Percentiles rank a stretch among this genome's conserved stretches.
Conservation (phyloP, 2,113 vertebrate species). For the Bos javanicus region DNA sequence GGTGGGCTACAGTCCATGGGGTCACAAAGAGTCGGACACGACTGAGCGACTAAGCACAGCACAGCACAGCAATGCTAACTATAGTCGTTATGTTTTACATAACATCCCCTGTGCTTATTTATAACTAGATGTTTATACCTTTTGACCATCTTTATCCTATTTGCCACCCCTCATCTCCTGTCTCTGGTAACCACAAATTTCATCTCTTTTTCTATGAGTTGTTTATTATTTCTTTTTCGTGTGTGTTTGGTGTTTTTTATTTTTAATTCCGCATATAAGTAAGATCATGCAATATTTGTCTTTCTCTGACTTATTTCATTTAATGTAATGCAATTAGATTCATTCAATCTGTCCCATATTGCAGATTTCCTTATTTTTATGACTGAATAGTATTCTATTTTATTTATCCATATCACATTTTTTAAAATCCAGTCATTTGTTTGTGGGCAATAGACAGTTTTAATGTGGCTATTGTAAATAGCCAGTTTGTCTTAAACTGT, state of each 20-base stretch:
- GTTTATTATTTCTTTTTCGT: neutral
- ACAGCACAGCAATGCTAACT: neutral
- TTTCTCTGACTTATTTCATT: neutral
- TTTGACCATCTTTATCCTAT: neutral
- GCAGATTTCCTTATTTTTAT: neutral
- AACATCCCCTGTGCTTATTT: neutral
- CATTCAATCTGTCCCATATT: neutral
- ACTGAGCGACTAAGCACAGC: neutral
- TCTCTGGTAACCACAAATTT: neutral
- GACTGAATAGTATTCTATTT: neutral
- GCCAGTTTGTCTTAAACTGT: neutral
- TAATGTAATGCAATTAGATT: neutral
- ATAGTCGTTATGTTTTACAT: neutral
- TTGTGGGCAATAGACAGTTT: neutral
- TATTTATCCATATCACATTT: neutral
- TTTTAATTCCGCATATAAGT: neutral
- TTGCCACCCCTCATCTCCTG: neutral
- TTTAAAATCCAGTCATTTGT: neutral
- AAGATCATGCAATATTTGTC: neutral
- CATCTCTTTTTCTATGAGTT: neutral
- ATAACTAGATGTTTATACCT: neutral
- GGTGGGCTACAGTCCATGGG: rapidly evolving
- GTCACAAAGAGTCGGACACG: neutral
- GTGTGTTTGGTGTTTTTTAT: neutral
- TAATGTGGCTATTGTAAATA: neutral